phyloP scores from a whole-genome alignment of 2,797 vertebrate genomes.

The Pyrocephalus nanus region DNA sequence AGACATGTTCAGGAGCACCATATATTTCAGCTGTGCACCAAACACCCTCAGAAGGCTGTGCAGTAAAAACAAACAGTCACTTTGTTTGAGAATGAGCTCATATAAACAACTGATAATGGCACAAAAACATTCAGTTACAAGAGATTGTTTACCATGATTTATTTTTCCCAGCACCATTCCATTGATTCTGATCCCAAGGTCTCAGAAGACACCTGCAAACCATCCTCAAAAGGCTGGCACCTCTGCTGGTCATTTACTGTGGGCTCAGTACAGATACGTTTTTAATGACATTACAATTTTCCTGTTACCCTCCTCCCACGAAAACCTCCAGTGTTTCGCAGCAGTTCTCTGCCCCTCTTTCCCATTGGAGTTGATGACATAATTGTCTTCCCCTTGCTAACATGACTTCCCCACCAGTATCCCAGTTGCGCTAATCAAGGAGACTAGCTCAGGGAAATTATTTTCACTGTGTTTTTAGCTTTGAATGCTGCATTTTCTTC shows the following conservation, averaged over 20 bases:
- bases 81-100: slow-evolving; percentile 31
- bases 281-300: not conserved
- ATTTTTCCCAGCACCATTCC: not conserved
- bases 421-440: not conserved
- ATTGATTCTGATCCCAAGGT: not conserved
- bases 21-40: not conserved
- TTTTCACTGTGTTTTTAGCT: not conserved
- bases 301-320: not conserved
- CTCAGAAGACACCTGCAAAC: slow-evolving; percentile 1
- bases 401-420: not conserved
- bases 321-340: not conserved
- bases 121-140: not conserved
- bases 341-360: not conserved
- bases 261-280: fast-evolving
- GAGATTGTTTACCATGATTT: not conserved
- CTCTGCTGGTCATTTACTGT: not conserved
- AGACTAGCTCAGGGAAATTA: not conserved
- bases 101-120: slow-evolving; percentile 13
- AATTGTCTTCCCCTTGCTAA: not conserved
- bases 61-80: not conserved
- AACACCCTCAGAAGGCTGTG: not conserved
- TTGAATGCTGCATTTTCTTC: not conserved
- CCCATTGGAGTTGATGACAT: not conserved
- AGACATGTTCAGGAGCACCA: not conserved
- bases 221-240: not conserved